A percentile compares a stretch with the other conserved stretches of the same genome.
These are phyloP conservation scores for Sphaeramia orbicularis DNA, from an alignment of 2,797 vertebrate genomes.

Conservation along the genomic window DNA sequence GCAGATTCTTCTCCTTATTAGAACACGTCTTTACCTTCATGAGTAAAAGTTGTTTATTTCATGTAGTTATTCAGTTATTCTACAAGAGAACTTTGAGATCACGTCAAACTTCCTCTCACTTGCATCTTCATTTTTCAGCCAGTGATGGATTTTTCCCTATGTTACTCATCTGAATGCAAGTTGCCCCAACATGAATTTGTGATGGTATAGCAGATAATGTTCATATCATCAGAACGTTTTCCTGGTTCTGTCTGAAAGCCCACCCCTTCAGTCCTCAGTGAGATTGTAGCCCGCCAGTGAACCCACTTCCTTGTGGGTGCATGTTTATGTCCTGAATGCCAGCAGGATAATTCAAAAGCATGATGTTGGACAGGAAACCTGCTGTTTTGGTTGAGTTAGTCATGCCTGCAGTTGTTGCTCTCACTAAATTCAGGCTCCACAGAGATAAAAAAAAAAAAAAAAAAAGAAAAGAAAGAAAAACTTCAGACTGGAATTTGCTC, in stretches of 20 bases:
- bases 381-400: constrained; percentile 27
- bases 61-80: neutral
- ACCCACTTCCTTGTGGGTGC: constrained; percentile 61
- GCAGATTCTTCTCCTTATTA: neutral
- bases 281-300: constrained; percentile 60
- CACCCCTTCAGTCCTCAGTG: constrained; percentile 38
- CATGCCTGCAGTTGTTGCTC: constrained; percentile 8
- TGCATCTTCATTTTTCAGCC: neutral
- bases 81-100: neutral
- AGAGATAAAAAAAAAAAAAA: neutral
- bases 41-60: neutral
- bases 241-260: constrained; percentile 11
- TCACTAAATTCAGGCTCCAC: constrained; percentile 10
- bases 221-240: constrained; percentile 7
- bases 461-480: neutral
- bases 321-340: constrained; percentile 62
- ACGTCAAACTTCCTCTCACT: neutral
- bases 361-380: constrained; percentile 59
- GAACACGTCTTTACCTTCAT: neutral
- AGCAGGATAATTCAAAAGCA: constrained; percentile 40
- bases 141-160: constrained; percentile 1
- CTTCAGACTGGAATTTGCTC: neutral
- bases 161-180: constrained; percentile 2
- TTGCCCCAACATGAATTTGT: constrained; percentile 24
- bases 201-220: neutral